phyloP scores from a whole-genome alignment of 2,113 vertebrate genomes.

The Elaphurus davidianus region DNA sequence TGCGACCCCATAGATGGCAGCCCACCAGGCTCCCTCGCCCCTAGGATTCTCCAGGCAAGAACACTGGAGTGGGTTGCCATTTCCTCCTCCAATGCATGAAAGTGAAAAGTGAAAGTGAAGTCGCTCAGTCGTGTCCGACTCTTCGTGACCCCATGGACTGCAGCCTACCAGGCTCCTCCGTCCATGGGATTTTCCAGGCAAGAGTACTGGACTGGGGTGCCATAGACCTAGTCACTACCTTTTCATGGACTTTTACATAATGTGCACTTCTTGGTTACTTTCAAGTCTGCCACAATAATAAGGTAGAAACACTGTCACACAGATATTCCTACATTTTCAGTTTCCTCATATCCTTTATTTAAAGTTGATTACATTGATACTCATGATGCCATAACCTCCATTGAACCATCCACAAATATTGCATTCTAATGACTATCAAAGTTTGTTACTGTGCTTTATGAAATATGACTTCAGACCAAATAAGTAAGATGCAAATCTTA shows the following conservation, averaged over 20 bases:
- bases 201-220: not conserved
- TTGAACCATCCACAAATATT: not conserved
- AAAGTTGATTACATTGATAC: not conserved
- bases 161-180: not conserved
- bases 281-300: not conserved
- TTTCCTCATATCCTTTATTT: not conserved
- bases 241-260: not conserved
- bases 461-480: not conserved
- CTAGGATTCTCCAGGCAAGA: too few species aligned
- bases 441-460: not conserved
- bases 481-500: not conserved
- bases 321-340: not conserved
- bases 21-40: too few species aligned
- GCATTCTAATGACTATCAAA: not conserved
- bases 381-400: too few species aligned
- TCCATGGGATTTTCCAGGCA: not conserved
- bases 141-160: not conserved
- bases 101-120: too few species aligned
- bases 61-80: too few species aligned
- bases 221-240: not conserved
- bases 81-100: too few species aligned
- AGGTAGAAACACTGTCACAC: not conserved
- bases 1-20: too few species aligned
- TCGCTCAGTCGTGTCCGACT: too few species aligned
- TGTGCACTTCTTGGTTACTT: not conserved